Base-by-base conservation (phyloP, 2,888 invertebrate genomes). In the Chalcosyrphus nemorum region DNA sequence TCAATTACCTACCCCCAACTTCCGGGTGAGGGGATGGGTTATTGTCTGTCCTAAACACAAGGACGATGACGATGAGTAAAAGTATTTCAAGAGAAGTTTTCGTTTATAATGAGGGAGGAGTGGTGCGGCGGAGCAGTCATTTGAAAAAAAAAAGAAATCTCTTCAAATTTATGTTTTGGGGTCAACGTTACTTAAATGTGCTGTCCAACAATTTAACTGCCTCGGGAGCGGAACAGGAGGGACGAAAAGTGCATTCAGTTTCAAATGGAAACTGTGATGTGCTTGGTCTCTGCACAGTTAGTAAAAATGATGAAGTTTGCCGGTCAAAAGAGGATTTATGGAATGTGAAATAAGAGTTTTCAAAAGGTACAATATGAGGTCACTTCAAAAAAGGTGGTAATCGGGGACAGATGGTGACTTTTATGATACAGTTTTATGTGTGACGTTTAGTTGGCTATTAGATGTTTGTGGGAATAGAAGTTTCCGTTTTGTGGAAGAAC, bases 131-230 rank as follows among this genome's bases (percentile, higher is more conserved):
- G n/a, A n/a, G n/a, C 19, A 11, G 19, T 24, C 29, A 5, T 17
- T 17, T 2, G 21, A 9, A 61, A 38, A 21, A 71, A 41, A 32
- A 45, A 27, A 61, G 59, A 21, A 29, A n/a, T 15, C 41, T 3
- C 32, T 38, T n/a, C 24, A 38, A 52, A 59, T 57, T 45, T 65
- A 35, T 65, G 70, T 76, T 81, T 71, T 45, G 70, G 50, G 81
- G 81, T 81, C 81, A 76, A 71, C 76, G 65, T 71, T 76, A 76
- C 70, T 76, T 61, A 47, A 70, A 63, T 65, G 29, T 38, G 54
- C 13, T 32, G 50, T 65, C 43, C 15, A 47, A 65, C 52, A 24
- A 24, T 24, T 72, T 65, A 50, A 4, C 2, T 4, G 13, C 21
- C 13, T 29, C 45, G 1, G 19, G 27, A 27, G 15, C 24, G 9